Conservation (phyloP, 2,797 vertebrate genomes). For the Echeneis naucrates region DNA sequence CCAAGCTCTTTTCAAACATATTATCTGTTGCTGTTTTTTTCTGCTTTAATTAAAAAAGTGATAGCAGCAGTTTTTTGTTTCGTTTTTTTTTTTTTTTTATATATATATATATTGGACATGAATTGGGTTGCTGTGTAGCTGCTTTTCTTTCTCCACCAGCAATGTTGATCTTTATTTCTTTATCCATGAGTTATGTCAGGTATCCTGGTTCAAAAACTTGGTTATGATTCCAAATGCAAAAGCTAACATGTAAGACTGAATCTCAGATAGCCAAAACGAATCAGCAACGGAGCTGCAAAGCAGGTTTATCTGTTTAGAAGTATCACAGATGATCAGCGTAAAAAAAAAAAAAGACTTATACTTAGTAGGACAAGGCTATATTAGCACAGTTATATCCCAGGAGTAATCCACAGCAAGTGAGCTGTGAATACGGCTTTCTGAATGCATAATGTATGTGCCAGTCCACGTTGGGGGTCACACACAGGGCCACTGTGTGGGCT, state of each 20-base stretch:
- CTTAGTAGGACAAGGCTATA: constrained; percentile 17
- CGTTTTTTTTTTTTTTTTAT: no score
- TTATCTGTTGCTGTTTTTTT: not conserved
- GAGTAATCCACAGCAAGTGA: constrained; percentile 48
- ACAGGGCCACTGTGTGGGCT: constrained; percentile 74
- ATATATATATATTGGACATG: not conserved
- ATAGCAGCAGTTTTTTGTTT: not conserved
- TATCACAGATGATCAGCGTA: constrained; percentile 9
- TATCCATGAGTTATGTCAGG: no score
- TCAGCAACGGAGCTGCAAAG: constrained; percentile 4
- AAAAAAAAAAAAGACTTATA: constrained; percentile 1
- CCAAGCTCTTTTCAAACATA: not conserved
- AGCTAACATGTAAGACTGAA: not conserved
- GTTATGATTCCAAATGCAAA: not conserved
- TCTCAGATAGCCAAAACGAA: constrained; percentile 4
- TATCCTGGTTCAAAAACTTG: not conserved
- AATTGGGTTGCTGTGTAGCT: not conserved
- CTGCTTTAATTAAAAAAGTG: not conserved
- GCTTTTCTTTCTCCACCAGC: not conserved
- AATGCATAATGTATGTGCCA: constrained; percentile 76
- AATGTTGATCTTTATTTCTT: not conserved
- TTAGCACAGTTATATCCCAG: constrained; percentile 19
- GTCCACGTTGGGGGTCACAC: constrained; percentile 64
- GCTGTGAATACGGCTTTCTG: constrained; percentile 72
- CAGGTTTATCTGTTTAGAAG: not conserved